Percentiles rank a stretch among this genome's conserved stretches.
These are phyloP conservation scores for Antennarius striatus DNA, from an alignment of 2,113 vertebrate species.

Conservation along the genomic window DNA sequence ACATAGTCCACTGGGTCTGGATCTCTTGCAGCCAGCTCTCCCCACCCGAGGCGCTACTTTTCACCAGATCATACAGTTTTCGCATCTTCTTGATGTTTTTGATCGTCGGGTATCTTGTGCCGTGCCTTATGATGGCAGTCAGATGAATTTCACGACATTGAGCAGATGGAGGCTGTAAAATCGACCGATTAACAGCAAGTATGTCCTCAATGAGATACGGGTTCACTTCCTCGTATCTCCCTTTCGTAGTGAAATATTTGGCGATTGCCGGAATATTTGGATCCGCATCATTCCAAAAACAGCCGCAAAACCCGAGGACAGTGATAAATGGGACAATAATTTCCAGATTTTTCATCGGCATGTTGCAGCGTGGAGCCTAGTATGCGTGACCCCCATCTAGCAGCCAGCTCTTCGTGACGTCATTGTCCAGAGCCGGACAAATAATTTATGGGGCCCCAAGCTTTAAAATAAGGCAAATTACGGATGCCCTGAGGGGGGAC, in stretches of 20 bases:
- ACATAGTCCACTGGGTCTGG: slow-evolving; percentile 81
- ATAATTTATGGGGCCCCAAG: no score
- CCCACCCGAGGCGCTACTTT: slow-evolving; percentile 14
- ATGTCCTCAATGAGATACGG: slow-evolving; percentile 78
- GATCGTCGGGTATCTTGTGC: slow-evolving; percentile 88
- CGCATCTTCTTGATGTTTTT: slow-evolving; percentile 85
- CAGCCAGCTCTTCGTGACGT: not conserved
- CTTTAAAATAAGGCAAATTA: no score
- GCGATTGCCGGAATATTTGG: slow-evolving; percentile 67
- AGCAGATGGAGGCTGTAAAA: slow-evolving; percentile 68
- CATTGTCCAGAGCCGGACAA: no score
- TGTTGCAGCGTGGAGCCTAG: not conserved
- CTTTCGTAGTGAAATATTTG: slow-evolving; percentile 89
- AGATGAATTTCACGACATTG: slow-evolving; percentile 83
- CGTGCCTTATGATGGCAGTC: slow-evolving; percentile 87
- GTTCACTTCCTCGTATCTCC: slow-evolving; percentile 89
- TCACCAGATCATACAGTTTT: slow-evolving; percentile 76
- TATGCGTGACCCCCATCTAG: not conserved
- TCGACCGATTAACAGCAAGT: slow-evolving; percentile 74
- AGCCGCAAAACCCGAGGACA: not conserved
- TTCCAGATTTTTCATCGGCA: slow-evolving; percentile 8
- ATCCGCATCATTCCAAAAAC: not conserved
- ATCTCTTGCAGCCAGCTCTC: slow-evolving; percentile 68
- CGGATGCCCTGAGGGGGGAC: no score
- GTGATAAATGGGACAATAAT: not conserved